Evolutionary conservation across 2,797 vertebrate species (phyloP), one percentile per base, ranked within the genome.

Genomic region (Halcyon smyrnensis): DNA sequence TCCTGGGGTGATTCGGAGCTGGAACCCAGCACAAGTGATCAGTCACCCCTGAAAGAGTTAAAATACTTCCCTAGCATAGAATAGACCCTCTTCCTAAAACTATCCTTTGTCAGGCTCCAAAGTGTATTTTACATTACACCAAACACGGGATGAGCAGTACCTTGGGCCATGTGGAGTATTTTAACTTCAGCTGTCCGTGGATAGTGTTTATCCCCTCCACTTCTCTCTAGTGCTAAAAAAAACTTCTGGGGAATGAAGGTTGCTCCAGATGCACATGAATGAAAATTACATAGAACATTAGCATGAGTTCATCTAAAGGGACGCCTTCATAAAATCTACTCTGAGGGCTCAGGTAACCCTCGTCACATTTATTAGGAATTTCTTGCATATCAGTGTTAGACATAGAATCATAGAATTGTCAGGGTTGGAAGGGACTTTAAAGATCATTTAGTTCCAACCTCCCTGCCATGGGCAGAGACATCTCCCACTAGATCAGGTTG

Each of bases 261-360:
- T 86, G 79, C 67, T 76, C 34, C 54, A 51, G 82, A 41, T 60
- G 20, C 45, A 92, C 80, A 50, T 4, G 41, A 63, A 77, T 57
- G 36, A 80, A 95, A 94, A 96, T 70, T 56, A 86, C 54, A 84
- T 88, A 77, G 83, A 90, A 80, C 23, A 50, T 96, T 94, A 97
- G 20, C 74, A 59, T 70, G 70, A 92, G 39, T 89, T 73, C 37
- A 76, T 34, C 71, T 90, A 50, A 93, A 73, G 25, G 15, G 87
- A 83, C 37, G 12, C 48, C 63, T 90, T 90, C 82, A 81, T 89
- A 88, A 95, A 95, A 93, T 15, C 8, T 80, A 32, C 39, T 32
- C 67, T 73, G 50, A 82, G 74, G 73, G 57, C 27, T 91, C 43
- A 90, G 43, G 62, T 92, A 90, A 93, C 37, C 36, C 28, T 36